phyloP scores from a whole-genome alignment of 1,140 invertebrate genomes.

The Arion vulgaris region DNA sequence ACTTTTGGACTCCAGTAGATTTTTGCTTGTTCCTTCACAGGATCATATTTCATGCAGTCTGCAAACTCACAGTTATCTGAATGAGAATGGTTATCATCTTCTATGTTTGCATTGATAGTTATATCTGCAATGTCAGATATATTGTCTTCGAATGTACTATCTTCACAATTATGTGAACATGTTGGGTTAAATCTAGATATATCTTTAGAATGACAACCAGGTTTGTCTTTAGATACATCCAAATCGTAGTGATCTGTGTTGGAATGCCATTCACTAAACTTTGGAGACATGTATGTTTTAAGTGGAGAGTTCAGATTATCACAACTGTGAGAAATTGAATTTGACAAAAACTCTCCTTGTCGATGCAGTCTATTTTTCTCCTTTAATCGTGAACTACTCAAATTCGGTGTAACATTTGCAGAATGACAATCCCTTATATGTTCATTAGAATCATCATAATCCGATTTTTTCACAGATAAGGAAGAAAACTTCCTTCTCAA shows the following conservation, averaged over 20 bases:
- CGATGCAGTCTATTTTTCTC: not conserved
- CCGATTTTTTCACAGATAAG: constrained; percentile 56
- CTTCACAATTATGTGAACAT: constrained; percentile 11
- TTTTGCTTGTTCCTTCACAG: constrained; percentile 31
- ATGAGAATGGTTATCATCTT: constrained; percentile 24
- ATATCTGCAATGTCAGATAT: constrained; percentile 17
- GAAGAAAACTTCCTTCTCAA: constrained; percentile 58
- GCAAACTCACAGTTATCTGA: constrained; percentile 31
- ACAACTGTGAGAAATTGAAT: constrained; percentile 59
- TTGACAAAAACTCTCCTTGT: constrained; percentile 24
- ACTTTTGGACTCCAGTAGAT: constrained; percentile 56
- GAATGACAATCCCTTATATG: constrained; percentile 43
- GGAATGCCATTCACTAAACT: constrained; percentile 59
- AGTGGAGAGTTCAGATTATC: constrained; percentile 60
- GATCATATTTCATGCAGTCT: constrained; percentile 38
- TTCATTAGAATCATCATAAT: constrained; percentile 44
- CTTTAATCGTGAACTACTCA: constrained; percentile 22
- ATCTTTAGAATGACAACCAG: constrained; percentile 62
- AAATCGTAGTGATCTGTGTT: constrained; percentile 58
- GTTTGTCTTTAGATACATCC: constrained; percentile 57
- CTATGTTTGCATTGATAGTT: constrained; percentile 9
- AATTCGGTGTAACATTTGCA: constrained; percentile 27
- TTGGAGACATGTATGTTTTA: constrained; percentile 54
- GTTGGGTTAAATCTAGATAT: constrained; percentile 61
- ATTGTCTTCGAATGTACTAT: not conserved